Base-by-base conservation (phyloP, 2,888 invertebrate species). In the Geotrupes spiniger region DNA sequence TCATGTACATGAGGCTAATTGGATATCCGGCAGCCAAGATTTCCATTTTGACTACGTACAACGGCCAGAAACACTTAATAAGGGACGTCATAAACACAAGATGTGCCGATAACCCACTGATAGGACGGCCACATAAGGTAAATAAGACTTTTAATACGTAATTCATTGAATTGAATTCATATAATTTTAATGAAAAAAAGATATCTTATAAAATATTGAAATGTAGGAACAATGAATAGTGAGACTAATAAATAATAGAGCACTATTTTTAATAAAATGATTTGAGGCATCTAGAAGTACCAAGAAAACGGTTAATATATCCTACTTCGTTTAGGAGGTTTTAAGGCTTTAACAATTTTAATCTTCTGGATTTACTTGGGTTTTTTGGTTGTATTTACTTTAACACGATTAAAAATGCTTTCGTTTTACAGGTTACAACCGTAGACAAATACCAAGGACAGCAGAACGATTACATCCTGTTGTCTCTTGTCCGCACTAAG, bases 401-500 rank as follows among this genome's bases (percentile, higher is more conserved):
- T n/a, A n/a, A n/a, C n/a, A n/a, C n/a, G n/a, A n/a, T n/a, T n/a
- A n/a, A n/a, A n/a, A n/a, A n/a, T n/a, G n/a, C n/a, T 14, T 31
- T 38, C 5, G n/a, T 16, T 29, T 26, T 28, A 17, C 58, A 83
- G 83, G 84, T 92, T 16, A 90, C 92, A 0, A 99, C 99, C 0
- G 99, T 99, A 11, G 99, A 99, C 76, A 97, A 98, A 70, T 99
- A 96, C 73, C 99, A 99, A 70, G 99, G 99, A 47, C 99, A 99
- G 68, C 99, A 99, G 75, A 99, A 99, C 74, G 99, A 99, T 74
- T 95, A 92, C 66, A 95, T 99, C 51, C 79, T 99, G 10, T 80
- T 99, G 39, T 99, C 98, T 0, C 75, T 99, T 37, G 99, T 99
- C 14, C 82, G 97, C 53, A 98, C 98, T 0, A 87, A 87, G 66